These are phyloP conservation scores for Leistus spinibarbis DNA, from an alignment of 2,888 invertebrate genomes.

Conservation along the genomic window DNA sequence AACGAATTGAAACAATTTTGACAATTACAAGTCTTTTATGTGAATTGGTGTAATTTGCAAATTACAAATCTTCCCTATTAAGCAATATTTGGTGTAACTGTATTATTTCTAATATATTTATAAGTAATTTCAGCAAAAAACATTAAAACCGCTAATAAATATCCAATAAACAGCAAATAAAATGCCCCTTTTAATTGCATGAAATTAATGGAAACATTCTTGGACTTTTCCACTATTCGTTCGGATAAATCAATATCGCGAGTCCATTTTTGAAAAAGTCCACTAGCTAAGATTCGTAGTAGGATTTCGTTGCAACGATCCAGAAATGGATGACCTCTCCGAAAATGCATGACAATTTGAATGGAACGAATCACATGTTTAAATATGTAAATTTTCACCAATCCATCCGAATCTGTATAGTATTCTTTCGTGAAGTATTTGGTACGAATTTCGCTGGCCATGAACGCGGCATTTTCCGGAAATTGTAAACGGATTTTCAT, in stretches of 20 bases:
- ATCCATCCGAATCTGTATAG: neutral
- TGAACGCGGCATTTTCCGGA: neutral
- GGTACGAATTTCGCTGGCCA: neutral
- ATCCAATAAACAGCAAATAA: neutral
- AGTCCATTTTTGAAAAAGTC: neutral
- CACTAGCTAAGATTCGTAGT: neutral
- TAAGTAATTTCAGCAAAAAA: neutral
- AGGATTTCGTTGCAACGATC: neutral
- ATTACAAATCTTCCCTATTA: too few species aligned
- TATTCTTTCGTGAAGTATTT: neutral
- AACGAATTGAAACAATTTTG: neutral
- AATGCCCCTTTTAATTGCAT: neutral
- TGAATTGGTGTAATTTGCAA: too few species aligned
- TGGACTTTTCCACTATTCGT: neutral
- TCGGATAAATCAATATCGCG: neutral
- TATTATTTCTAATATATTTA: neutral
- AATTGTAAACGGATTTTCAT: neutral
- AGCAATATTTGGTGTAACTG: too few species aligned
- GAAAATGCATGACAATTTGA: neutral
- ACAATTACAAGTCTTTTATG: too few species aligned
- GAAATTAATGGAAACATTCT: neutral
- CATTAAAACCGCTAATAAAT: neutral
- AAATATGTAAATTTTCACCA: neutral
- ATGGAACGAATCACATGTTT: neutral
- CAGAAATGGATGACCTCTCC: neutral